Conservation (phyloP, 2,113 vertebrate genomes). For the Clinocottus analis region DNA sequence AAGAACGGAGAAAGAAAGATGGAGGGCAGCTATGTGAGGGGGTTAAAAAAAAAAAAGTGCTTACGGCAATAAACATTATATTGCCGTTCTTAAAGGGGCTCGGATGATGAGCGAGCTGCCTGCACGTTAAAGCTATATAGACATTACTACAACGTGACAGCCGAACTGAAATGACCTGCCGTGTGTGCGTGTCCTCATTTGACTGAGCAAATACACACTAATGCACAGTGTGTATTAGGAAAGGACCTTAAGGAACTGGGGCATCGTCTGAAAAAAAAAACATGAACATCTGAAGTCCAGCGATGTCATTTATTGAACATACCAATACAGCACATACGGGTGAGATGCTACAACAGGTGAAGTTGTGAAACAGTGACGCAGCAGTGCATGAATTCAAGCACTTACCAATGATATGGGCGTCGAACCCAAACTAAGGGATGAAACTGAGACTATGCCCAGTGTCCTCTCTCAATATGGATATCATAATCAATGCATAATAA, state of each 20-base stretch:
- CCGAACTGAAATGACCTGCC: neutral
- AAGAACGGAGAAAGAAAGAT: conserved; percentile 10
- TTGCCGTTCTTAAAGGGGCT: conserved; percentile 28
- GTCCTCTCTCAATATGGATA: too few species aligned
- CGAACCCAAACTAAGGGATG: neutral
- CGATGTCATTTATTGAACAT: neutral
- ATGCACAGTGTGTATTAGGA: neutral
- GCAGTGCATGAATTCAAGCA: neutral
- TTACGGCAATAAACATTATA: conserved; percentile 43
- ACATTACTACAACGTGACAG: conserved; percentile 23
- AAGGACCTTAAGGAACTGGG: neutral
- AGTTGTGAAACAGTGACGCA: neutral
- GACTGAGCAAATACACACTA: neutral
- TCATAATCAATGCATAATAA: too few species aligned
- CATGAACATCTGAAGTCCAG: neutral
- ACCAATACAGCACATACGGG: neutral
- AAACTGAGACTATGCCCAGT: neutral
- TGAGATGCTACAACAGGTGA: conserved; percentile 3
- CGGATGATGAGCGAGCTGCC: conserved; percentile 19
- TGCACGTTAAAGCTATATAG: conserved; percentile 37
- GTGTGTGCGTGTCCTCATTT: conserved; percentile 22
- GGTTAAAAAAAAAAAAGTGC: conserved; percentile 1
- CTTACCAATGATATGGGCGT: neutral
- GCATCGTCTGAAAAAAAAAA: neutral
- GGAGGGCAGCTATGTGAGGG: neutral